Base-by-base conservation (phyloP, 2,888 invertebrate genomes). In the Eilema griseolum region DNA sequence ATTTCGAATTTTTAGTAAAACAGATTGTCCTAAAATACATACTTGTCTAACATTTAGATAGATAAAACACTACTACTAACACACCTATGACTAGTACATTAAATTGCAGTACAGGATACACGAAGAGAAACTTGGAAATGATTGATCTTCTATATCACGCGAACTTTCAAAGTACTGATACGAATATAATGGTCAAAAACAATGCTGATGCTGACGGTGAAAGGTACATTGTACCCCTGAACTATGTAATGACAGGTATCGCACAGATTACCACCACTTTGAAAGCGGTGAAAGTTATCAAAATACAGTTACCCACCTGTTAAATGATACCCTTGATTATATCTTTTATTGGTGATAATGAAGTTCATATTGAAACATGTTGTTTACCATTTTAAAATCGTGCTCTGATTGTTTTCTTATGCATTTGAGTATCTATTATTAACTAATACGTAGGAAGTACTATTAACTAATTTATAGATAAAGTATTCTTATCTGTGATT, bases 211-310 rank as follows among this genome's bases (percentile, higher is more conserved):
- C 88, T 88, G 86, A 88, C 76, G 90, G 93, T 88, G 93, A 94
- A 94, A 94, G 94, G 56, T 24, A 57, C 85, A 86, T 86, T 87
- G 89, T 90, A 89, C 89, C 88, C 86, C 85, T 90, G 91, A 86
- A 86, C 85, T 89, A 87, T 76, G 77, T 91, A 91, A 93, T 93
- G 88, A 90, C 87, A 86, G 89, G 91, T 93, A 93, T 88, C 85
- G 88, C 89, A 91, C 91, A 88, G 87, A 90, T 90, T 92, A 93
- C 92, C 92, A 82, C 85, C 86, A 85, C 85, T 90, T 91, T 89
- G 90, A 90, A 87, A 89, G 89, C 80, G 79, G 92, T 84, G 93
- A 94, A 94, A 94, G 94, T 89, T 73, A 76, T 75, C 63, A 73
- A 80, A 79, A 76, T 78, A 84, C 83, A 80, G 83, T 84, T 84